These are phyloP conservation scores for Eurypyga helias DNA, from an alignment of 2,113 vertebrate genomes.

Conservation along the genomic window DNA sequence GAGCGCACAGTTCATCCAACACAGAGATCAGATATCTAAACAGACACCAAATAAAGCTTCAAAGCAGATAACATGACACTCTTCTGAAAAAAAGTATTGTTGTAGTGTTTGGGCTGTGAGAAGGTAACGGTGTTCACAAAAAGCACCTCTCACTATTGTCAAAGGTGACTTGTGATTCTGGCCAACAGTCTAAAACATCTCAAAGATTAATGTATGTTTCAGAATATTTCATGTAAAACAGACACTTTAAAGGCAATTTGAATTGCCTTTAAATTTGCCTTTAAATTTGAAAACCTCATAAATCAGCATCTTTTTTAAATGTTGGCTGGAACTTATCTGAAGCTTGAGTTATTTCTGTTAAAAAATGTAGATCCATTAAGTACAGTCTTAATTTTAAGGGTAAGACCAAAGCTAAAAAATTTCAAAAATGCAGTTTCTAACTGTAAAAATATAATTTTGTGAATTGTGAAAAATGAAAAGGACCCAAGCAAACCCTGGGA, in stretches of 20 bases:
- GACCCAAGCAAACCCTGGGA: not conserved
- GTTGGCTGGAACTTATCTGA: not conserved
- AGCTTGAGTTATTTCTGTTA: not conserved
- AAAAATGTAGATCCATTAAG: not conserved
- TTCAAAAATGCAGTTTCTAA: not conserved
- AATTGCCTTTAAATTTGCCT: no score
- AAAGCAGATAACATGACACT: not conserved
- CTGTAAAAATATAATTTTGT: not conserved
- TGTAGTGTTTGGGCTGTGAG: not conserved
- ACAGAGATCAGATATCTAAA: not conserved
- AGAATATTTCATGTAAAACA: not conserved
- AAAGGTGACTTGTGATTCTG: not conserved
- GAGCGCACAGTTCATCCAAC: not conserved
- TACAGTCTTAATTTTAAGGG: not conserved
- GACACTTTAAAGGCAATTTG: slow-evolving; percentile 8
- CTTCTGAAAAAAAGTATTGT: not conserved
- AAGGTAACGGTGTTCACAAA: not conserved
- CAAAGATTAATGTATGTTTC: not conserved
- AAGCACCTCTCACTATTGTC: fast-evolving
- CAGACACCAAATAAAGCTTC: not conserved
- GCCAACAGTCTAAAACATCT: not conserved
- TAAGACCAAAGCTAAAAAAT: not conserved
- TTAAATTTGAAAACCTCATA: no score
- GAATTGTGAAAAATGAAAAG: not conserved
- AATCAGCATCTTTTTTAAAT: not conserved